A percentile compares a stretch with the other conserved stretches of the same genome.
These are phyloP conservation scores for Nomada fabriciana DNA, from an alignment of 2,888 invertebrate genomes.

Conservation along the genomic window DNA sequence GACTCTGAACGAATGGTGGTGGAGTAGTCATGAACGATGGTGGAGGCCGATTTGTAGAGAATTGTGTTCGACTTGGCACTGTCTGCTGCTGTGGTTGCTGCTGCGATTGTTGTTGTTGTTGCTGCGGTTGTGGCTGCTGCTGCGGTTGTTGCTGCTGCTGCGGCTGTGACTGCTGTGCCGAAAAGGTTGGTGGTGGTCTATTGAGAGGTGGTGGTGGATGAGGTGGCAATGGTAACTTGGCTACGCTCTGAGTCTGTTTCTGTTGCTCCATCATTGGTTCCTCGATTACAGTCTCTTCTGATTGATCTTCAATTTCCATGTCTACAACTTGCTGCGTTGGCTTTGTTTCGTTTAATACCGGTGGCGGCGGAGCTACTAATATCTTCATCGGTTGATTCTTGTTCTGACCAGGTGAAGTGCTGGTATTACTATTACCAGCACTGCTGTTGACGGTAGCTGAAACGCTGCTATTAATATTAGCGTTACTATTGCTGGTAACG, in stretches of 20 bases:
- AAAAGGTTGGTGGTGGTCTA: slow-evolving; percentile 73
- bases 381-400: slow-evolving; percentile 79
- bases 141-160: slow-evolving; percentile 49
- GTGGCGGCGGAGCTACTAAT: slow-evolving; percentile 82
- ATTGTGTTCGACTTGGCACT: slow-evolving; percentile 68
- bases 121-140: slow-evolving; percentile 53
- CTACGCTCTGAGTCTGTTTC: slow-evolving; percentile 57
- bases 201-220: slow-evolving; percentile 70
- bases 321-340: slow-evolving; percentile 81
- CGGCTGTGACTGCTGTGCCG: slow-evolving; percentile 57
- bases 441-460: slow-evolving; percentile 12
- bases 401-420: slow-evolving; percentile 14
- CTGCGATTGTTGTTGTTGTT: slow-evolving; percentile 51
- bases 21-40: slow-evolving; percentile 78
- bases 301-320: slow-evolving; percentile 83
- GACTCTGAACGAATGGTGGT: slow-evolving; percentile 73
- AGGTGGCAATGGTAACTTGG: slow-evolving; percentile 66
- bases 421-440: background rate
- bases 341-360: slow-evolving; percentile 76
- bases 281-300: slow-evolving; percentile 81
- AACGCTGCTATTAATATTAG: slow-evolving; percentile 27
- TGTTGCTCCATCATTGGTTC: slow-evolving; percentile 74
- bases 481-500: background rate
- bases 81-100: slow-evolving; percentile 42
- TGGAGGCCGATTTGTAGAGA: slow-evolving; percentile 75